A percentile compares a stretch with the other conserved stretches of the same genome.
phyloP scores from a whole-genome alignment of 2,888 invertebrate species.

The Chloroclysta siterata region DNA sequence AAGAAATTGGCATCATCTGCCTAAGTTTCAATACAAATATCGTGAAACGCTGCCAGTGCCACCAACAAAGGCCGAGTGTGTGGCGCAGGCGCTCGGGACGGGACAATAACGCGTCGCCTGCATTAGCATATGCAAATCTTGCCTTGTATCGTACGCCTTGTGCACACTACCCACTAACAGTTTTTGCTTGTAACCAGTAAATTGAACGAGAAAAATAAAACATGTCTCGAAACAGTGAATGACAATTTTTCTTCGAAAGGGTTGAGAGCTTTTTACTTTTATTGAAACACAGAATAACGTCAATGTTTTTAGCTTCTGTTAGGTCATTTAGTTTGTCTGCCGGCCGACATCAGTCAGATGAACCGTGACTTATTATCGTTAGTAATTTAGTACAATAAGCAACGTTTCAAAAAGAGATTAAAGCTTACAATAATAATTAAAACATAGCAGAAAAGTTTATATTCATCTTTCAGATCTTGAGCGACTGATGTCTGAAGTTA shows the following conservation, averaged over 20 bases:
- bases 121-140: conserved; percentile 76
- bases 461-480: conserved; percentile 55
- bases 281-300: conserved; percentile 6
- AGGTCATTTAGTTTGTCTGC: not conserved
- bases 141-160: conserved; percentile 59
- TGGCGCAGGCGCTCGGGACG: conserved; percentile 49
- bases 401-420: not conserved
- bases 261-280: conserved; percentile 27
- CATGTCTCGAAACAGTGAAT: conserved; percentile 36
- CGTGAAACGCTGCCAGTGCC: conserved; percentile 45
- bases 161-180: conserved; percentile 63
- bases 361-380: not conserved
- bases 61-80: conserved; percentile 59
- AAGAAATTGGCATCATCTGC: conserved; percentile 42
- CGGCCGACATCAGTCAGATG: not conserved
- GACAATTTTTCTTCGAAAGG: conserved; percentile 38
- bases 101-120: conserved; percentile 51
- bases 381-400: not conserved
- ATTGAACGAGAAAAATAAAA: conserved; percentile 49
- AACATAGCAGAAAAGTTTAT: conserved; percentile 41
- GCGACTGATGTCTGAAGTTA: conserved; percentile 57
- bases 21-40: conserved; percentile 44
- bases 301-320: conserved; percentile 1
- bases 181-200: conserved; percentile 65
- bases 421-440: conserved; percentile 32